Evolutionary conservation across 2,113 vertebrate species (phyloP).

Genomic region (Spilogale gracilis): DNA sequence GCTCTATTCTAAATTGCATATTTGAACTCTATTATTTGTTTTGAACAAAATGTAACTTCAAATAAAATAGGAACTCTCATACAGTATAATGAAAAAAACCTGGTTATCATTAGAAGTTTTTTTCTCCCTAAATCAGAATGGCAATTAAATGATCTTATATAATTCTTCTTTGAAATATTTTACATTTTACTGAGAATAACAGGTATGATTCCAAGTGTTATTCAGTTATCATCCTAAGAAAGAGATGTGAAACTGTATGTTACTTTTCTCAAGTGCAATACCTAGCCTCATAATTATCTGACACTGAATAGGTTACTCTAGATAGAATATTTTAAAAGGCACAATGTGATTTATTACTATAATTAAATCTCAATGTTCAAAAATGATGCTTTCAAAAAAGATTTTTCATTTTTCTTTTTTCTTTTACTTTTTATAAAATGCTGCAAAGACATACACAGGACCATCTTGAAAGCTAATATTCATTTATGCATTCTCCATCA

Average conservation of each 20-base stretch:
- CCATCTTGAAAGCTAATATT: background rate
- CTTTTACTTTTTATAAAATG: background rate
- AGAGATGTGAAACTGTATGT: background rate
- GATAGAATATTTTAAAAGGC: background rate
- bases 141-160: background rate
- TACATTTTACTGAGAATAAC: background rate
- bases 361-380: background rate
- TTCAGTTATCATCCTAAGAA: background rate
- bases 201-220: background rate
- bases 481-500: background rate
- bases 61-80: background rate
- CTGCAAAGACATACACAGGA: background rate
- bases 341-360: background rate
- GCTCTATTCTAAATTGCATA: background rate
- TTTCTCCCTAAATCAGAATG: background rate
- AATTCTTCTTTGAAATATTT: background rate
- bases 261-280: conserved; percentile 18
- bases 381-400: background rate
- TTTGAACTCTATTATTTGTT: background rate
- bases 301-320: background rate
- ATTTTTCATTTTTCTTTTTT: background rate
- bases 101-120: background rate
- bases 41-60: background rate
- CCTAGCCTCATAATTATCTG: background rate
- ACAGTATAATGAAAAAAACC: background rate